phyloP scores from a whole-genome alignment of 2,888 invertebrate genomes.

The Agrochola litura region DNA sequence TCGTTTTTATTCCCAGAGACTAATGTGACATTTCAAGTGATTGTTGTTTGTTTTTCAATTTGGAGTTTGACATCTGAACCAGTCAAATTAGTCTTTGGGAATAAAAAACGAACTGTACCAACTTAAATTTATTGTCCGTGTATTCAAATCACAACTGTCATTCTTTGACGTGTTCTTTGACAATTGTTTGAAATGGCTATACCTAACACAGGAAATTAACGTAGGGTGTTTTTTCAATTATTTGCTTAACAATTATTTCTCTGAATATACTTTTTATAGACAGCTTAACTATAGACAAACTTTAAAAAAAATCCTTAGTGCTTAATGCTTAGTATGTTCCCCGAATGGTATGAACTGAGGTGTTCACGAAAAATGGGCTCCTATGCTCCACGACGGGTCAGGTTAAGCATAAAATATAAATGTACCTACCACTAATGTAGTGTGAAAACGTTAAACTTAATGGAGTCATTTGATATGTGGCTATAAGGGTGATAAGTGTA shows the following conservation, averaged over 20 bases:
- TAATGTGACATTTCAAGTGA: too few relatives aligned
- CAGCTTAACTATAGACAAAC: too few relatives aligned
- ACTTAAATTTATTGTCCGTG: background rate
- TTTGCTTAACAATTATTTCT: background rate
- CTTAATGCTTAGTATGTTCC: background rate
- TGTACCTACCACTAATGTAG: too few relatives aligned
- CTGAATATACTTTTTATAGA: background rate
- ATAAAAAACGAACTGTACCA: too few relatives aligned
- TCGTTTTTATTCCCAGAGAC: too few relatives aligned
- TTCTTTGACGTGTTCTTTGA: background rate
- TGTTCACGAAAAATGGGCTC: background rate
- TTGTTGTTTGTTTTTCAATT: too few relatives aligned
- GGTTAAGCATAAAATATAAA: too few relatives aligned
- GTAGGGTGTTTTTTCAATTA: too few relatives aligned
- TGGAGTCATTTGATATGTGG: conserved; percentile 16
- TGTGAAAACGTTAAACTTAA: conserved; percentile 11
- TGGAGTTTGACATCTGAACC: too few relatives aligned
- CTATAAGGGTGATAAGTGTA: background rate
- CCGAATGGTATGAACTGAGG: background rate
- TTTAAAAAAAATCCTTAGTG: too few relatives aligned
- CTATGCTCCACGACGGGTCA: background rate
- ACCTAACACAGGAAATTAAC: background rate
- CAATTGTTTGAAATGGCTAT: background rate
- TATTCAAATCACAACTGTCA: background rate
- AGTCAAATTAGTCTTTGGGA: too few relatives aligned